phyloP scores from a whole-genome alignment of 2,888 invertebrate genomes.

The Brenthis ino region DNA sequence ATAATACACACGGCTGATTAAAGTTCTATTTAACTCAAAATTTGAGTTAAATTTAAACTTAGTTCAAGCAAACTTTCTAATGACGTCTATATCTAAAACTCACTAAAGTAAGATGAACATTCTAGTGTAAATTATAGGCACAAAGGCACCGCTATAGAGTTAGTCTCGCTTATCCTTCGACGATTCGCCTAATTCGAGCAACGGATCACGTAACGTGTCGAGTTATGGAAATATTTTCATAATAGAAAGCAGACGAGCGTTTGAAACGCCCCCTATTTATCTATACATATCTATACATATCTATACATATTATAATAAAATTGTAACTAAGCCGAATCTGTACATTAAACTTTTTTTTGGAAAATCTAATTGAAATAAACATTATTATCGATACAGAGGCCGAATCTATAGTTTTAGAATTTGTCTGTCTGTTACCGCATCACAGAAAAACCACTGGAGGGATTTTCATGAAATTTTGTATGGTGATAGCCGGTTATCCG shows the following conservation, averaged over 20 bases:
- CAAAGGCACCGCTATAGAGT: constrained; percentile 35
- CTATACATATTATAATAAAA: too few relatives aligned
- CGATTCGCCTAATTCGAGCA: constrained; percentile 57
- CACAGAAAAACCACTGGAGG: too few relatives aligned
- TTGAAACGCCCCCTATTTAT: constrained; percentile 20
- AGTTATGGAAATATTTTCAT: constrained; percentile 28
- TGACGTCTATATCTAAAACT: constrained; percentile 7
- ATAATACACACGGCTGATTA: too few relatives aligned
- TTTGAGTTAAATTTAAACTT: constrained; percentile 7
- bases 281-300: too few relatives aligned
- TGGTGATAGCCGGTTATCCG: too few relatives aligned
- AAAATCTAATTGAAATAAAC: too few relatives aligned
- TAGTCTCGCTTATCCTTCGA: constrained; percentile 37
- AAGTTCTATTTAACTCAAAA: background rate
- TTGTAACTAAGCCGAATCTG: too few relatives aligned
- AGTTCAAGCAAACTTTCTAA: background rate
- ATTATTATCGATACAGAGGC: too few relatives aligned
- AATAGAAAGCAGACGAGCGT: constrained; percentile 36
- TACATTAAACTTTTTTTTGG: too few relatives aligned
- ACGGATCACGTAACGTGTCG: constrained; percentile 48
- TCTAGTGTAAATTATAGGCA: constrained; percentile 9
- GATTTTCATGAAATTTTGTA: too few relatives aligned
- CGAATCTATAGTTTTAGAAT: too few relatives aligned
- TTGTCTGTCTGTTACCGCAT: too few relatives aligned
- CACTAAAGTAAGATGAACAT: constrained; percentile 12